These are phyloP conservation scores for Paramuricea clavata DNA, from an alignment of 92 coral and sea anemone genomes.

Conservation along the genomic window DNA sequence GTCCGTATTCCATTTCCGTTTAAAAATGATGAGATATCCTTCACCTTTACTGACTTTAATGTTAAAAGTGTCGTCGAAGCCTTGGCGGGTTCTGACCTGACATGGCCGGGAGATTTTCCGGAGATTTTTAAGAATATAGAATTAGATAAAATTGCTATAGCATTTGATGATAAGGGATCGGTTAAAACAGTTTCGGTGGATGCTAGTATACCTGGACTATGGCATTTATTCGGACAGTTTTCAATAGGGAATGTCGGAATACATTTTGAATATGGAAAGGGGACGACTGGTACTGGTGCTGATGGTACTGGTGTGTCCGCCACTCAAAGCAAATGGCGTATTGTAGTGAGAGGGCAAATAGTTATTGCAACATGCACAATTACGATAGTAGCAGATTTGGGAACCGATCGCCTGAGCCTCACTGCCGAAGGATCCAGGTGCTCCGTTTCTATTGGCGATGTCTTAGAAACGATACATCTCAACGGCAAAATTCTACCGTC, in stretches of 20 bases:
- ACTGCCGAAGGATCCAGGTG: neutral
- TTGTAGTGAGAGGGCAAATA: neutral
- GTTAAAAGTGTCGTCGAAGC: neutral
- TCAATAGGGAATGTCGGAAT: neutral
- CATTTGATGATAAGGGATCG: neutral
- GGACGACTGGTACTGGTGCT: neutral
- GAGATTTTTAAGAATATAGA: neutral
- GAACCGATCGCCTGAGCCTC: neutral
- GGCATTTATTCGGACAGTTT: constrained; percentile 12
- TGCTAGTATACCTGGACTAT: neutral
- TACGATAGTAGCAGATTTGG: neutral
- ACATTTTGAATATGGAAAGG: neutral
- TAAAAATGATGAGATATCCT: constrained; percentile 1
- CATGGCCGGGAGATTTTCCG: neutral
- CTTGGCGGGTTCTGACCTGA: neutral
- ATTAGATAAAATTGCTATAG: constrained; percentile 13
- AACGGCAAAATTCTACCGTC: neutral
- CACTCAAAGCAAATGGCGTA: neutral
- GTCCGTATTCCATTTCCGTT: constrained; percentile 31
- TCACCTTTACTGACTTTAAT: constrained; percentile 19
- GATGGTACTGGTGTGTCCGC: neutral
- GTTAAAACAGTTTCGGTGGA: neutral
- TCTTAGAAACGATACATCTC: neutral
- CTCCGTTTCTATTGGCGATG: neutral
- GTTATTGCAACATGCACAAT: constrained; percentile 5